Base-by-base conservation (phyloP, 2,113 vertebrate genomes). In the Myotis yumanensis region DNA sequence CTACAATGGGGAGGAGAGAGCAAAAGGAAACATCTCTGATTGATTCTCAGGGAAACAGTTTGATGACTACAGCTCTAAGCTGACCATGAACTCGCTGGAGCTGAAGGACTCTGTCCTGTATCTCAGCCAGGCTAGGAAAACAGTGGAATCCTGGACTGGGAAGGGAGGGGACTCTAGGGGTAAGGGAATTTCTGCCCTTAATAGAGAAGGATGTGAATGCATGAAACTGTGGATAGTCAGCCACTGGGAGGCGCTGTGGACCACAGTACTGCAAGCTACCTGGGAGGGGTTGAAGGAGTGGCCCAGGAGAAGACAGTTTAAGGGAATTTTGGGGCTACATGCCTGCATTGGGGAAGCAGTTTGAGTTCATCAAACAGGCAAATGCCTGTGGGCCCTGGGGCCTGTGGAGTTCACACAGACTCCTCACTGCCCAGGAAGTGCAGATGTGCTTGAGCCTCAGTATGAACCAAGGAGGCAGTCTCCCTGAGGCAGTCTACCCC, bases 1-100 rank as follows among this genome's bases (percentile, higher is more conserved):
- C 52, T 80, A 82, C 1, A 8, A 35, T 0, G 0, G 0, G 15
- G 1, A 20, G 8, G 22, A 90, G 20, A 37, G 18, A 11, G 9
- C 3, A 0, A 92, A 48, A 57, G 88, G 66, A 15, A n/a, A 82
- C 5, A 0, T 84, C 6, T 3, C 48, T 0, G 9, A 2, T 6
- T 2, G 23, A 10, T 95, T 94, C 57, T 64, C 59, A 64, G 59
- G 25, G 25, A 11, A 64, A 30, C 59, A 30, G 2, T 64, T 14
- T 11, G 4, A 14, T 64, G 28, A 64, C 28, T 30, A 64, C 4
- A 11, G 59, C 59, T 64, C 59, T 4, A 14, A 30, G 25, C 11
- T 64, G 59, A 86, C 1, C 7, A 7, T 94, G 54, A 80, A 28
- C 11, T 37, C 37, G 37, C 37, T 37, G 37, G 37, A 37, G 37